Conservation (phyloP, 2,113 vertebrate genomes). For the Pygoscelis adeliae region DNA sequence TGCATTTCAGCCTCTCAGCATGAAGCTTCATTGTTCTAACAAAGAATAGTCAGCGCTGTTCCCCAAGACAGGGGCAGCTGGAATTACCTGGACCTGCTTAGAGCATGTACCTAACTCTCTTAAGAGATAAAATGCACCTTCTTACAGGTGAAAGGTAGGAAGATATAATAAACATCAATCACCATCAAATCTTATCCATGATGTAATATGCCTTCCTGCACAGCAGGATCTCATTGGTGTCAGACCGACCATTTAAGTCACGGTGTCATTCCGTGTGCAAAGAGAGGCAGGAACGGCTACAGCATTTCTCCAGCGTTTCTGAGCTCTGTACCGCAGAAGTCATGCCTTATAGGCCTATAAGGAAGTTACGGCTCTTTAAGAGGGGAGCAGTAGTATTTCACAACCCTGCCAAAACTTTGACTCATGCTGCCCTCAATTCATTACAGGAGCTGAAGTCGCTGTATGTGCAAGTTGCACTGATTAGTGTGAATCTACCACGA, state of each 20-base stretch:
- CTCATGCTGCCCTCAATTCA: rapidly evolving
- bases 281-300: background rate
- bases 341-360: rapidly evolving
- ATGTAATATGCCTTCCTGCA: background rate
- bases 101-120: background rate
- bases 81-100: background rate
- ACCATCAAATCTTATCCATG: background rate
- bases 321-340: background rate
- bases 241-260: background rate
- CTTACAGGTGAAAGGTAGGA: background rate
- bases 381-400: background rate
- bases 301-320: background rate
- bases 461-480: rapidly evolving
- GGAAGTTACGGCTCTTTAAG: background rate
- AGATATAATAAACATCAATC: background rate
- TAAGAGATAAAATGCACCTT: background rate
- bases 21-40: background rate
- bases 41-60: background rate
- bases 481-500: rapidly evolving
- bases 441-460: background rate
- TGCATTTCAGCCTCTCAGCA: background rate
- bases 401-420: background rate
- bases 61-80: background rate
- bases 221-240: background rate
- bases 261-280: rapidly evolving